Evolutionary conservation across 2,888 invertebrate species (phyloP).

Genomic region (Aleiodes alternator): DNA sequence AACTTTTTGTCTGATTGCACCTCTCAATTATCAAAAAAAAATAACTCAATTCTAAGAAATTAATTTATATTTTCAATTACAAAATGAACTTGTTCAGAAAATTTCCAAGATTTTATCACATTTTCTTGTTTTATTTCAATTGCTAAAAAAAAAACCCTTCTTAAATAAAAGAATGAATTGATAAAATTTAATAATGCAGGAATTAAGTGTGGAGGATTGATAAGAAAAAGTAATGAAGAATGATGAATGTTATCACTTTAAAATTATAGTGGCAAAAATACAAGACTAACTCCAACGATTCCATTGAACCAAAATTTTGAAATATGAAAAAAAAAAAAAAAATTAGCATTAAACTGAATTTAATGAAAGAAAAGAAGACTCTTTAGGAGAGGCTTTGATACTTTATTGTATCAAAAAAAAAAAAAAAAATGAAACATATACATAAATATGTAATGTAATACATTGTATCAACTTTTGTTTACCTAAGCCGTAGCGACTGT

Average conservation of each 20-base stretch:
- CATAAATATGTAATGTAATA: slow-evolving; percentile 60
- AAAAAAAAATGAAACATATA: slow-evolving; percentile 51
- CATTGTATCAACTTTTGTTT: slow-evolving; percentile 65
- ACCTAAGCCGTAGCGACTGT: slow-evolving; percentile 66
- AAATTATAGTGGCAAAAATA: neutral
- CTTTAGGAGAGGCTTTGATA: slow-evolving; percentile 38
- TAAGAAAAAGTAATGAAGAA: neutral
- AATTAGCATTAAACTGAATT: slow-evolving; percentile 14
- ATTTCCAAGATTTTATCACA: too few relatives aligned
- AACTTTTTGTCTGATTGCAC: too few relatives aligned
- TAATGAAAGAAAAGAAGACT: neutral
- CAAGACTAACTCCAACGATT: slow-evolving; percentile 38
- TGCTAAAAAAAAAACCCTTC: too few relatives aligned
- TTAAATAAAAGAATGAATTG: too few relatives aligned
- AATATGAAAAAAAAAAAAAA: neutral
- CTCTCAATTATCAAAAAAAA: too few relatives aligned
- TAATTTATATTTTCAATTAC: too few relatives aligned
- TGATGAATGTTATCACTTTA: neutral
- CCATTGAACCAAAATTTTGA: slow-evolving; percentile 47
- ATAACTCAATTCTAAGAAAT: too few relatives aligned
- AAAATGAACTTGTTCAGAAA: too few relatives aligned
- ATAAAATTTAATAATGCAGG: neutral
- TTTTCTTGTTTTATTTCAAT: too few relatives aligned
- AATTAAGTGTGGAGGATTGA: slow-evolving; percentile 29
- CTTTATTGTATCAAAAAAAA: slow-evolving; percentile 50